phyloP scores from a whole-genome alignment of 2,797 vertebrate species.

The Anolis apletophallus region DNA sequence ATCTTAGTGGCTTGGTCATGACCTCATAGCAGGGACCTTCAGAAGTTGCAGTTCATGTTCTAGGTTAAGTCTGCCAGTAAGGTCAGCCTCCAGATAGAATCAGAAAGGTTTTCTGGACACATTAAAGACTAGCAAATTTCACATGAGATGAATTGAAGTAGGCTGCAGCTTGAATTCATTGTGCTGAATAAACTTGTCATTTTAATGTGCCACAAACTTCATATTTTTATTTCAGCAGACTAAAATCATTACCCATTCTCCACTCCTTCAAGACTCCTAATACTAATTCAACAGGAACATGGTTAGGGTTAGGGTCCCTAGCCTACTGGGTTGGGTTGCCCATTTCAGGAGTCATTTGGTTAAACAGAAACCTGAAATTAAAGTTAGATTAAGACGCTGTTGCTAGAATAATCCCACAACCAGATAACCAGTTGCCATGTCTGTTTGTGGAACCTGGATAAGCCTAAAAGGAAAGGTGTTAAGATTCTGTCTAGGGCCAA shows the following conservation, averaged over 20 bases:
- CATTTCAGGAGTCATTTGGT: too few relatives aligned
- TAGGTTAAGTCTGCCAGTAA: not conserved
- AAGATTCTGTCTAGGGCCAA: too few relatives aligned
- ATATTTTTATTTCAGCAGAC: not conserved
- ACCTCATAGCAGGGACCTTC: not conserved
- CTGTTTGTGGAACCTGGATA: too few relatives aligned
- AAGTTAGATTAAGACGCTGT: too few relatives aligned
- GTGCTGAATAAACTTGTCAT: not conserved
- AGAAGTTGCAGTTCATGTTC: not conserved
- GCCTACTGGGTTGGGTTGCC: too few relatives aligned
- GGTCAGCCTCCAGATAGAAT: not conserved
- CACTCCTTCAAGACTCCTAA: too few relatives aligned
- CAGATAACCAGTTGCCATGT: too few relatives aligned
- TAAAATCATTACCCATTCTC: not conserved
- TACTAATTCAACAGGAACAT: not conserved
- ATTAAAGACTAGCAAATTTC: not conserved
- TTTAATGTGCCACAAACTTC: not conserved
- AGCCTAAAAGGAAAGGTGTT: too few relatives aligned
- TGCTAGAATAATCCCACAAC: too few relatives aligned
- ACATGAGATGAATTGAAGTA: not conserved
- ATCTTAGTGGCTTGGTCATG: not conserved
- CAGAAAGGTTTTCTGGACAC: not conserved
- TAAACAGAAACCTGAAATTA: too few relatives aligned
- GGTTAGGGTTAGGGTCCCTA: too few relatives aligned
- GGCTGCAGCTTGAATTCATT: not conserved